Evolutionary conservation across 2,113 vertebrate species (phyloP).

Genomic region (human (Homo sapiens)): DNA sequence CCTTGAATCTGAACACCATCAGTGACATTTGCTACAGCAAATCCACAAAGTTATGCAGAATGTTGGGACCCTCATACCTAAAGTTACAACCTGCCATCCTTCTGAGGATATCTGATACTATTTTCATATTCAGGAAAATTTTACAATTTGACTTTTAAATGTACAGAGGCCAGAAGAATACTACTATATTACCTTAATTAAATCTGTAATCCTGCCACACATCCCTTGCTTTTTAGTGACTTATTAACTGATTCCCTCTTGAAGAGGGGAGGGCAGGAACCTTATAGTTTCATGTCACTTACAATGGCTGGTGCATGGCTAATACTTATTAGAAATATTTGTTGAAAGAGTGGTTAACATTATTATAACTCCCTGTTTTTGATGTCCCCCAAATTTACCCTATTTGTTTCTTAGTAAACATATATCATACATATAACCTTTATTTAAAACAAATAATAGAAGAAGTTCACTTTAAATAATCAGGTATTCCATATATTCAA

Average conservation of each 20-base stretch:
- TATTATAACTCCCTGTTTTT: background rate
- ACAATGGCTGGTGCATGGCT: background rate
- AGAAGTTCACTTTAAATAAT: constrained; percentile 70
- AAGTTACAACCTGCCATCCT: background rate
- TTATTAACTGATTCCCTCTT: background rate
- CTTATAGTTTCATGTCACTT: background rate
- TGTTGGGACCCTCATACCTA: background rate
- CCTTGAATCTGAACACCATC: background rate
- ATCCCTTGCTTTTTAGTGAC: background rate
- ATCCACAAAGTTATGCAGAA: background rate
- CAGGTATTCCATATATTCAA: constrained; percentile 76
- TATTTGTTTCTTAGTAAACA: background rate
- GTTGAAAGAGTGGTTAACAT: background rate
- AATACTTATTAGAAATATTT: background rate
- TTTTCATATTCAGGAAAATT: background rate
- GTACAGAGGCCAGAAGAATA: background rate
- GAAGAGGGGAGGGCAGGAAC: background rate
- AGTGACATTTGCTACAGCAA: background rate
- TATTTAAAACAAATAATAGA: constrained; percentile 55
- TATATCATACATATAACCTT: background rate
- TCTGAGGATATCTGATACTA: background rate
- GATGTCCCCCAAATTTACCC: background rate
- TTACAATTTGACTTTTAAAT: background rate
- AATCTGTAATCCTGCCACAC: background rate
- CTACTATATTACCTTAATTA: background rate